phyloP scores from a whole-genome alignment of 2,888 invertebrate species.

The Cerceris rybyensis region DNA sequence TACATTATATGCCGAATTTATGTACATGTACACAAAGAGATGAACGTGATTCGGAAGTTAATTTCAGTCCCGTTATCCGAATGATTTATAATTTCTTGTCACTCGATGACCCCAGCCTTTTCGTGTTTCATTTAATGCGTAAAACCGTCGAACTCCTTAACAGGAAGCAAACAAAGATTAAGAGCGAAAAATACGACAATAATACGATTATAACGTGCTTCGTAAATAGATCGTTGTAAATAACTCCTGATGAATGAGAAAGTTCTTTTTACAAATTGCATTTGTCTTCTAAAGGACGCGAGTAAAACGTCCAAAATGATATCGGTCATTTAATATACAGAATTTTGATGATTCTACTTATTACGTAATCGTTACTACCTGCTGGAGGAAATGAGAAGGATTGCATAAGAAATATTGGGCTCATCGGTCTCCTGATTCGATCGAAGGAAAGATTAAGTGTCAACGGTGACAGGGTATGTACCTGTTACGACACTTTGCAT shows the following conservation, averaged over 20 bases:
- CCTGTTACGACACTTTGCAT: too few relatives aligned
- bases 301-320: not conserved
- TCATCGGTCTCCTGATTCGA: not conserved
- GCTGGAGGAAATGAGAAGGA: not conserved
- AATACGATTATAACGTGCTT: too few relatives aligned
- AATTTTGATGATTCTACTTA: not conserved
- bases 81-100: conserved; percentile 11
- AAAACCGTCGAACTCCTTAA: not conserved
- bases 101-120: not conserved
- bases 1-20: not conserved
- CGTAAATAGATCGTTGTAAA: not conserved
- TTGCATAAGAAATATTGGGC: not conserved
- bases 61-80: conserved; percentile 10
- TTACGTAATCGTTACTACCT: not conserved
- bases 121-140: not conserved
- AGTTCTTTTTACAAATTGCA: not conserved
- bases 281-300: not conserved
- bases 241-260: too few relatives aligned
- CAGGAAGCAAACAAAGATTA: not conserved
- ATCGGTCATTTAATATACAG: not conserved
- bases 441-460: not conserved
- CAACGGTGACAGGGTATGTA: too few relatives aligned
- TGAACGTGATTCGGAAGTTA: conserved; percentile 41
- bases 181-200: too few relatives aligned
- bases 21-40: conserved; percentile 6